Evolutionary conservation across 2,888 invertebrate genomes (phyloP), one percentile per base, ranked within the genome.

Genomic region (Cactoblastis cactorum): DNA sequence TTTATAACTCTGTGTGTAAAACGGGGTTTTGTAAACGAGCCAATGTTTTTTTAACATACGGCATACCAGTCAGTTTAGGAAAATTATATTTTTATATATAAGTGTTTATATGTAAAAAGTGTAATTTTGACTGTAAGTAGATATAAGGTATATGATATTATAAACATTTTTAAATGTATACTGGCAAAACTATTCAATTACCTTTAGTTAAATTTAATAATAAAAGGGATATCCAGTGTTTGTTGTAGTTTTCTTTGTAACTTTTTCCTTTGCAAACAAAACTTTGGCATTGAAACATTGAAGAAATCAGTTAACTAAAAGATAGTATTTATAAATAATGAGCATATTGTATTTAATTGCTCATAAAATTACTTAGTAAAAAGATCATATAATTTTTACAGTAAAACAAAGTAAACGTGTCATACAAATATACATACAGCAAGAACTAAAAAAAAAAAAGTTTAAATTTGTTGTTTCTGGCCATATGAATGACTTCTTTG

Each of bases 21-120:
- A 62, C 52, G 58, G 55, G 63, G 61, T 58, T 57, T 48, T 45
- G 47, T 28, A 19, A 55, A 58, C 59, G 68, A 69, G 69, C 71
- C 71, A 74, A 74, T 71, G 65, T 72, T 61, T 60, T 47, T 58
- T 56, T 65, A 69, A 67, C 56, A 69, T 78, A 77, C 80, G 69
- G 67, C 56, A 69, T 78, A 77, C 80, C 77, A 84, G 84, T 84
- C 84, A 83, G 64, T 71, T 75, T 73, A 74, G 73, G 67, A 62
- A 69, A 72, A 67, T 65, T 69, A 59, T 62, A 66, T 69, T 69
- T 71, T 65, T 18, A 62, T 68, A 64, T 67, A 67, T 66, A 67
- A 61, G 62, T 63, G 59, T 65, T 66, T 67, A 66, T 59, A 47
- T 47, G 47, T 47, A 67, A 61, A 62, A 49, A 53, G 56, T 63